Evolutionary conservation across 2,888 invertebrate species (phyloP).

Genomic region (Lepidocyrtoides sp.): DNA sequence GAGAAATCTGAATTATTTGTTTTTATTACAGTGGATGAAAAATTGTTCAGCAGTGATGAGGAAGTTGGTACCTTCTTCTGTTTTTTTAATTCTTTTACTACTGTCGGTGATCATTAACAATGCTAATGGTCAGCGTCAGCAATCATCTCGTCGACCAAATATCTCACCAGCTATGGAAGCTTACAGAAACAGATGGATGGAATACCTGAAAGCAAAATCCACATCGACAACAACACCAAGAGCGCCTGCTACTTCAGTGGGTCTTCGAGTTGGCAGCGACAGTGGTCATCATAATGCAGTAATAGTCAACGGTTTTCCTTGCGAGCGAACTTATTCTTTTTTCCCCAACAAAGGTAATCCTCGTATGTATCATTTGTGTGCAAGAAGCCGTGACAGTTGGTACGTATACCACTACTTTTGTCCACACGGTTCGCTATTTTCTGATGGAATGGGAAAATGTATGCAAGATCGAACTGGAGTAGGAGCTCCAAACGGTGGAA

Average conservation of each 20-base stretch:
- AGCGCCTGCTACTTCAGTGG: not conserved
- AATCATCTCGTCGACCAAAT: not conserved
- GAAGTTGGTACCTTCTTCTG: not conserved
- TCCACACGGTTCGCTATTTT: conserved; percentile 27
- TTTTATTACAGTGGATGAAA: not conserved
- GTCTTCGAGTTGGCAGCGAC: not conserved
- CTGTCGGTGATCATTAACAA: not conserved
- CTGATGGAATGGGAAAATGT: conserved; percentile 35
- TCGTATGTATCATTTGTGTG: conserved; percentile 67
- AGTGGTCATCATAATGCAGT: not conserved
- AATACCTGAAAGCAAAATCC: not conserved
- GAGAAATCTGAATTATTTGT: not conserved
- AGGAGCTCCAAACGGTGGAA: not conserved
- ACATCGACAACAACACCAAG: not conserved
- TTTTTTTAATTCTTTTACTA: not conserved
- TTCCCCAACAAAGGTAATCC: conserved; percentile 20
- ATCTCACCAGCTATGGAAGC: conserved; percentile 31
- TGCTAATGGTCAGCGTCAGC: conserved; percentile 3
- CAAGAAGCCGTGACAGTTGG: conserved; percentile 57
- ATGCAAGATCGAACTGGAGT: not conserved
- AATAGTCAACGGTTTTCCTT: conserved; percentile 33
- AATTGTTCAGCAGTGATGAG: not conserved
- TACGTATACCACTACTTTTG: conserved; percentile 62
- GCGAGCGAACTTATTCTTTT: conserved; percentile 23
- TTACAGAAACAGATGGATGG: conserved; percentile 46